Conservation (phyloP, 1,140 invertebrate genomes). For the Musca domestica region DNA sequence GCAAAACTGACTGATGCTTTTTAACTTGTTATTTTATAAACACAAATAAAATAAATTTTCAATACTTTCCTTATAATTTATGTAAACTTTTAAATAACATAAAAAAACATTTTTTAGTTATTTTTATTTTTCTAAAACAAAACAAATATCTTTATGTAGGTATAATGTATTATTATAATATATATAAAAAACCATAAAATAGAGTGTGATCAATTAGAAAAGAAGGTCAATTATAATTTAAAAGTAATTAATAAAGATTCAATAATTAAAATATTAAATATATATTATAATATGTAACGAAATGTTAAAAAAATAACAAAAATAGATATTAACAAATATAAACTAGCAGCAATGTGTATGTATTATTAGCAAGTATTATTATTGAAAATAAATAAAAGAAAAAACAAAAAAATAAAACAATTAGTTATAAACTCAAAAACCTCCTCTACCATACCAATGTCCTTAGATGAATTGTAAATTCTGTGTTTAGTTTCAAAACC, state of each 20-base stretch:
- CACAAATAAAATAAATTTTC: background rate
- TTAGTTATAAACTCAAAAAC: too few relatives aligned
- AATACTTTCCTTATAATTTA: background rate
- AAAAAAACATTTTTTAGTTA: background rate
- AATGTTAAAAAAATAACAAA: constrained; percentile 32
- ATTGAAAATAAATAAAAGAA: constrained; percentile 1
- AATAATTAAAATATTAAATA: constrained; percentile 18
- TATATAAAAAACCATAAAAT: constrained; percentile 23
- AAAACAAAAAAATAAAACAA: too few relatives aligned
- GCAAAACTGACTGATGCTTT: too few relatives aligned
- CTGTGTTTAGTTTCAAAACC: too few relatives aligned
- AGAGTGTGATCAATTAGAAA: constrained; percentile 52
- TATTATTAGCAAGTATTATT: background rate
- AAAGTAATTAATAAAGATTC: constrained; percentile 29
- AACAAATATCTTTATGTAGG: background rate
- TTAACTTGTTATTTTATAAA: too few relatives aligned
- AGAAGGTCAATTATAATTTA: constrained; percentile 49
- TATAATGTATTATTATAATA: background rate
- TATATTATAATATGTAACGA: constrained; percentile 36
- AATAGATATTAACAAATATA: background rate
- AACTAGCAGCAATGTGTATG: background rate
- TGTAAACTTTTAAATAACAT: too few relatives aligned
- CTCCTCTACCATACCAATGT: too few relatives aligned
- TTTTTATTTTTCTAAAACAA: constrained; percentile 8
- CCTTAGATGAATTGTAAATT: too few relatives aligned